Base-by-base conservation (phyloP, 2,888 invertebrate genomes). In the Thelaira solivaga region DNA sequence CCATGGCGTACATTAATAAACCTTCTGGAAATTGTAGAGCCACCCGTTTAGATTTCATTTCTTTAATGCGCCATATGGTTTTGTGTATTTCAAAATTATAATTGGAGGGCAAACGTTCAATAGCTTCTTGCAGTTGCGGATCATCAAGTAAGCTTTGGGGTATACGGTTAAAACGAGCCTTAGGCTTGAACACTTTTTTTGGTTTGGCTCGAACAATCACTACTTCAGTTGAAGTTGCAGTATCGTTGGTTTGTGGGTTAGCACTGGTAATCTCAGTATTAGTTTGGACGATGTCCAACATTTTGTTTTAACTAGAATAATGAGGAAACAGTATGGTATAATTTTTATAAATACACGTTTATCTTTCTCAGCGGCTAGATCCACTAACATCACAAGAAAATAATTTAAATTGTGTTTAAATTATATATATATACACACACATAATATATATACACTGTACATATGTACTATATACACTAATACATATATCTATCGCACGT, bases 41-140 rank as follows among this genome's bases (percentile, higher is more conserved):
- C 0, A 99, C 97, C 84, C 95, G 92, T 88, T 95, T 95, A 0
- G 96, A 93, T 82, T 92, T 92, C n/a, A 93, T 89, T 85, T 96
- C 94, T 82, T 93, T 91, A 84, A 98, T 96, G 86, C 97, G 93
- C 99, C 99, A 99, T 88, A 99, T 94, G 0, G 98, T 98, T 89
- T 99, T 99, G 76, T 95, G 95, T 81, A 99, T 93, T 92, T 99
- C 99, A 89, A 99, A 99, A 88, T 97, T 98, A 86, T 99, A 99
- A 90, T 99, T 99, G 31, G 92, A 89, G 2, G 99, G 99, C 61
- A 99, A 90, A 39, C 91, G 90, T 84, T 92, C 91, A 75, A 95
- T 93, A 0, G 95, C 94, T 85, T 92, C 90, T 84, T 94, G 93
- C 24, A 97, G 87, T 80, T 93, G 85, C 13, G 93, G 92, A 89